A percentile compares a stretch with the other conserved stretches of the same genome.
Conservation (phyloP, 2,797 vertebrate genomes). For the Alectoris magna region DNA sequence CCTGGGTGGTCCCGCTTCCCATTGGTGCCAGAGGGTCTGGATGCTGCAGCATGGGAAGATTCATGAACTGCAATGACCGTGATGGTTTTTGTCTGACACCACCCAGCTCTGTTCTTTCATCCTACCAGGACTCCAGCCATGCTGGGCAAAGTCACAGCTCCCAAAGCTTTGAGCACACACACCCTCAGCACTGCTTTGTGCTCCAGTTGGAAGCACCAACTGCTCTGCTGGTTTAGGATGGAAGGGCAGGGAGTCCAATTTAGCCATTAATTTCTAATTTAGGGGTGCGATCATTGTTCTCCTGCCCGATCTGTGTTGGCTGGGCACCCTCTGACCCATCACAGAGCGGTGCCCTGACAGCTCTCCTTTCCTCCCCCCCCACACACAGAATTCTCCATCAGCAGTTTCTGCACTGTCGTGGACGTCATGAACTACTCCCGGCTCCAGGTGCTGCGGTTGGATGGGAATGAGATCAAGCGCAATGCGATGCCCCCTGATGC, state of each 20-base stretch:
- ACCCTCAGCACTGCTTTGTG: neutral
- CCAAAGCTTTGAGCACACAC: neutral
- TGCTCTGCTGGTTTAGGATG: rapidly evolving
- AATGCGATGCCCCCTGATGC: slow-evolving; percentile 88
- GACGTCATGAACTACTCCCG: slow-evolving; percentile 93
- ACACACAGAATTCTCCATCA: slow-evolving; percentile 90
- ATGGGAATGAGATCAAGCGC: slow-evolving; percentile 89
- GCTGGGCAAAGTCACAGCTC: neutral
- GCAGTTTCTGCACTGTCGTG: slow-evolving; percentile 91
- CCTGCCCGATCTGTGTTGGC: rapidly evolving
- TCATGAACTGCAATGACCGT: neutral
- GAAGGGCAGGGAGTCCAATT: rapidly evolving
- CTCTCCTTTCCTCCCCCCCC: neutral
- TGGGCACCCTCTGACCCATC: rapidly evolving
- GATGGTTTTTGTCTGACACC: rapidly evolving
- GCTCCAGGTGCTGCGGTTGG: slow-evolving; percentile 91
- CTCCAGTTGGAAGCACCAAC: neutral
- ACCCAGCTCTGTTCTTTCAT: neutral
- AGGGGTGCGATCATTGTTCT: rapidly evolving
- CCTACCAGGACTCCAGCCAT: rapidly evolving
- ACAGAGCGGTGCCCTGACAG: neutral
- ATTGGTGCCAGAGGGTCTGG: rapidly evolving
- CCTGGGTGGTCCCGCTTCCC: neutral
- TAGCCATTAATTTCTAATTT: rapidly evolving
- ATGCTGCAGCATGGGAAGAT: rapidly evolving